phyloP scores from a whole-genome alignment of 2,797 vertebrate genomes.

The Periparus ater region DNA sequence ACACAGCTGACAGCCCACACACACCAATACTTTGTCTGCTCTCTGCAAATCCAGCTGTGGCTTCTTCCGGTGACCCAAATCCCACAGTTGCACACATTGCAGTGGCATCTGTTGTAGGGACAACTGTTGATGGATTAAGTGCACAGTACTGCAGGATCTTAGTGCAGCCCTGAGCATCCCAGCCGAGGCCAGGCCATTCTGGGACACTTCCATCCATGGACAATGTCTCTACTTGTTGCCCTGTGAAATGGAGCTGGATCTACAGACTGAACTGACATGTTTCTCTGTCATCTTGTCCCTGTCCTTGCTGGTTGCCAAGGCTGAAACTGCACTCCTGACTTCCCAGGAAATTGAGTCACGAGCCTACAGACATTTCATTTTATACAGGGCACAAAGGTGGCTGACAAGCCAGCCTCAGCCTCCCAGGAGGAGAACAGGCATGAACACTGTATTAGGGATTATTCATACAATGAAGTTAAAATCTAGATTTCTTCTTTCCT shows the following conservation, averaged over 20 bases:
- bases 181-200: not conserved
- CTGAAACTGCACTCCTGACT: not conserved
- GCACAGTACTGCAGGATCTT: not conserved
- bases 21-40: not conserved
- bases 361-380: not conserved
- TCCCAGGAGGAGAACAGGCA: not conserved
- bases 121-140: not conserved
- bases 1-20: not conserved
- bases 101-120: not conserved
- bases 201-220: not conserved
- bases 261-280: not conserved
- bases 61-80: conserved; percentile 58
- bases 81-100: not conserved
- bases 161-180: not conserved
- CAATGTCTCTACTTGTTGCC: not conserved
- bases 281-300: not conserved
- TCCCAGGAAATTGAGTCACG: not conserved
- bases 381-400: not conserved
- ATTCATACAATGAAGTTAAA: not conserved
- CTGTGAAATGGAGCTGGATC: not conserved
- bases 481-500: not conserved
- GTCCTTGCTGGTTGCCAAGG: not conserved
- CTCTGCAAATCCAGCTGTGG: conserved; percentile 31
- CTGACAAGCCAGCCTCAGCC: not conserved
- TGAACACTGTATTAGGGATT: not conserved